These are phyloP conservation scores for Neosilurus mollespiculum DNA, from an alignment of 2,797 vertebrate genomes.

Conservation along the genomic window DNA sequence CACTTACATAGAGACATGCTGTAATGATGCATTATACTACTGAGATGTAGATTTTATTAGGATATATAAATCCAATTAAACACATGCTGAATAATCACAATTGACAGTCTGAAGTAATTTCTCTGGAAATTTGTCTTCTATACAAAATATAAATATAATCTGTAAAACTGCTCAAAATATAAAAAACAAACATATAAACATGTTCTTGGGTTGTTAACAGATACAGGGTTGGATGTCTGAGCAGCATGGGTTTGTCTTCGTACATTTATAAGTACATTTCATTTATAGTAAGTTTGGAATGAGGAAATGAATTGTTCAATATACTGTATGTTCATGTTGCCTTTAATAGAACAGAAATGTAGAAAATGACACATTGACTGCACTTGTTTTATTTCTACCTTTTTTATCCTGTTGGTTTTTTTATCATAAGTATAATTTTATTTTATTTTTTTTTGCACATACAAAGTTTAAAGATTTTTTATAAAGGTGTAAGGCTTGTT, in stretches of 20 bases:
- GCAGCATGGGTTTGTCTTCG: neutral
- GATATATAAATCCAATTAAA: neutral
- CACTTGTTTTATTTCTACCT: neutral
- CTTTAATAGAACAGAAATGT: neutral
- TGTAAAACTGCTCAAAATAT: neutral
- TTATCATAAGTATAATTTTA: neutral
- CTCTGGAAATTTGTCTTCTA: neutral
- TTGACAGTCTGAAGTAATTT: neutral
- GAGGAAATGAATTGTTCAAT: neutral
- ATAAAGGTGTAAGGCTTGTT: too few relatives aligned
- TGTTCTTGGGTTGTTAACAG: neutral
- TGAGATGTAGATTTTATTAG: too few relatives aligned
- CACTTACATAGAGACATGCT: neutral
- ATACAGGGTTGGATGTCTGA: neutral
- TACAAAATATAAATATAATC: neutral
- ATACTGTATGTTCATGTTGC: neutral
- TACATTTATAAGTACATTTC: neutral
- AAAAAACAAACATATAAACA: neutral
- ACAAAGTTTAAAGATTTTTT: neutral
- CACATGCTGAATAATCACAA: neutral
- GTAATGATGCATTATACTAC: neutral
- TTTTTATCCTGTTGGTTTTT: neutral
- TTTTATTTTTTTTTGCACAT: too few relatives aligned
- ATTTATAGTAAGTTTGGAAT: neutral
- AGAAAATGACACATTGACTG: neutral